Evolutionary conservation across 2,797 vertebrate species (phyloP).

Genomic region (Hoplostethus mediterraneus): DNA sequence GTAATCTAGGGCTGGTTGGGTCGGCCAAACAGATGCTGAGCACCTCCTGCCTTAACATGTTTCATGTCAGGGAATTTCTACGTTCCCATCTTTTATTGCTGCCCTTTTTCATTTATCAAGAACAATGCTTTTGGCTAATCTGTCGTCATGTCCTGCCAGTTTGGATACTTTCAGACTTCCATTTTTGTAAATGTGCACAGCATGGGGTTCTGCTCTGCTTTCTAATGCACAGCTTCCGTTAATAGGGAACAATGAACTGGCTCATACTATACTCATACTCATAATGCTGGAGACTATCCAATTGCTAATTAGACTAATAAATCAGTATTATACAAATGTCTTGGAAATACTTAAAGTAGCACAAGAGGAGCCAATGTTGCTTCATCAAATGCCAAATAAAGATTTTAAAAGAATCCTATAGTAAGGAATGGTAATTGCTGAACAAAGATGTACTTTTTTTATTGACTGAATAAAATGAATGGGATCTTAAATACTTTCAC

Average conservation of each 20-base stretch:
- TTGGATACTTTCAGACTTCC: constrained; percentile 72
- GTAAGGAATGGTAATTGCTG: not conserved
- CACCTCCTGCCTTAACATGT: not conserved
- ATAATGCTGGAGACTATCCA: constrained; percentile 66
- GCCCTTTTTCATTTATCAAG: constrained; percentile 36
- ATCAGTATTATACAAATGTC: constrained; percentile 56
- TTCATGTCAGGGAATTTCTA: not conserved
- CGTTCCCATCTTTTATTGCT: constrained; percentile 9
- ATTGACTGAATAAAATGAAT: constrained; percentile 10
- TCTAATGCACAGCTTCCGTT: constrained; percentile 38
- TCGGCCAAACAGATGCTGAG: constrained; percentile 65
- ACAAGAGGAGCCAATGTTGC: constrained; percentile 21
- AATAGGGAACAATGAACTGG: constrained; percentile 65
- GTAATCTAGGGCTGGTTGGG: constrained; percentile 61
- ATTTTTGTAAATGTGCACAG: constrained; percentile 66
- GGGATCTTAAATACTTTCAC: constrained; percentile 26
- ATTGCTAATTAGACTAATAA: constrained; percentile 66
- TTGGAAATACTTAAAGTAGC: constrained; percentile 48
- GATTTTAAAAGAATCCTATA: constrained; percentile 40
- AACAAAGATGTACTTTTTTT: constrained; percentile 23
- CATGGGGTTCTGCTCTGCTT: constrained; percentile 57
- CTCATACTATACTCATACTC: constrained; percentile 26
- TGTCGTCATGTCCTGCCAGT: constrained; percentile 69
- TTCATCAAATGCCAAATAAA: constrained; percentile 41
- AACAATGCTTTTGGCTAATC: constrained; percentile 69